phyloP scores from a whole-genome alignment of 2,888 invertebrate species.

The Eristalis tenax region DNA sequence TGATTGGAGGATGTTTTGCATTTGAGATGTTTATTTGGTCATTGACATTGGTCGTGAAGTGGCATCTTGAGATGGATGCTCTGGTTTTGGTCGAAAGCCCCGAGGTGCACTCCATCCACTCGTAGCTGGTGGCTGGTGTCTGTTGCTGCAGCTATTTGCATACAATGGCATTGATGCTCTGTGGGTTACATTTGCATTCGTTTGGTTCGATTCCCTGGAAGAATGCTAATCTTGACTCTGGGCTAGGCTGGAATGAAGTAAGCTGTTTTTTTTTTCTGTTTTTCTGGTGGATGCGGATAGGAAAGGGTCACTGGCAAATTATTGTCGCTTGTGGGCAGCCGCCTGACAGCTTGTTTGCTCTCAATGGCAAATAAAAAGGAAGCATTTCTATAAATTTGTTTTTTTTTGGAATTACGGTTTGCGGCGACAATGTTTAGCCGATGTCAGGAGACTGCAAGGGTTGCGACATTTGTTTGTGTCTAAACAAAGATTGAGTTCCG shows the following conservation, averaged over 20 bases:
- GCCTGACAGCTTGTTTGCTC: neutral
- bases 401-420: no score
- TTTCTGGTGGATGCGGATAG: neutral
- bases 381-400: no score
- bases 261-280: neutral
- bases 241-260: neutral
- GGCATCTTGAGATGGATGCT: slow-evolving; percentile 20
- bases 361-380: neutral
- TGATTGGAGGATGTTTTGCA: slow-evolving; percentile 67
- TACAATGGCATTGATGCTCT: slow-evolving; percentile 52
- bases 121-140: slow-evolving; percentile 55
- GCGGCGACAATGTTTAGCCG: no score
- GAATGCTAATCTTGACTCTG: neutral
- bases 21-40: slow-evolving; percentile 56
- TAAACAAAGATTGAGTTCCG: no score
- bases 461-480: no score
- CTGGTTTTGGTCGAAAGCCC: slow-evolving; percentile 35
- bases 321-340: neutral
- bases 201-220: neutral
- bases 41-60: slow-evolving; percentile 52
- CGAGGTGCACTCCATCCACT: slow-evolving; percentile 24
- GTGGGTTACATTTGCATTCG: slow-evolving; percentile 37
- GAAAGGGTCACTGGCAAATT: neutral
- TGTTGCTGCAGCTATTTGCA: slow-evolving; percentile 50
- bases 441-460: no score